Evolutionary conservation across 2,797 vertebrate species (phyloP).

Genomic region (Mus minutoides): DNA sequence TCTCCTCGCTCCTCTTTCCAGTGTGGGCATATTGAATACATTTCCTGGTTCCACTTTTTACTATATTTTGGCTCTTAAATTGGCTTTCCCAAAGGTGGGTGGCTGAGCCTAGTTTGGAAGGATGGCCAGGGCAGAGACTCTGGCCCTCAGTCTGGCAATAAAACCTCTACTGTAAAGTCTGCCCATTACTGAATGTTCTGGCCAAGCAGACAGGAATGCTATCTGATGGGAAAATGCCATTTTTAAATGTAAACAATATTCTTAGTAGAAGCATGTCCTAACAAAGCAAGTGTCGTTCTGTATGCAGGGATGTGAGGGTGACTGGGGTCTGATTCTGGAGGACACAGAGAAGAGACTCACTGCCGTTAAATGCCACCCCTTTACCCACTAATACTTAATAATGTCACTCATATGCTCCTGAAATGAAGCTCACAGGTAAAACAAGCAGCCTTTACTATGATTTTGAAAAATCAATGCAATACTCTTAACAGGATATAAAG

Average conservation of each 20-base stretch:
- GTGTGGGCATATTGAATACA: neutral
- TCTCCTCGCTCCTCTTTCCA: neutral
- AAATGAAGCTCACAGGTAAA: slow-evolving; percentile 5
- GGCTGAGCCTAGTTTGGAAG: neutral
- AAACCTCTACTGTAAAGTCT: neutral
- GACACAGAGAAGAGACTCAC: neutral
- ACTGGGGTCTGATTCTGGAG: neutral
- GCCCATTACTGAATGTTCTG: slow-evolving; percentile 25
- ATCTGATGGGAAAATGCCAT: neutral
- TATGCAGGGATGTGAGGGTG: neutral
- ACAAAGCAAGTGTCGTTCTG: slow-evolving; percentile 18
- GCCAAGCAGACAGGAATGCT: slow-evolving; percentile 37
- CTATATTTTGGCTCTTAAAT: neutral
- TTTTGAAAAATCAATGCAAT: slow-evolving; percentile 1
- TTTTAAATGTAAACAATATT: neutral
- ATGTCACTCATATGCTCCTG: neutral
- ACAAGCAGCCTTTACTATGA: neutral
- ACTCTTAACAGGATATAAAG: neutral
- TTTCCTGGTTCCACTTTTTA: neutral
- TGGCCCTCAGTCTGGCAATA: neutral
- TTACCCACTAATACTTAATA: slow-evolving; percentile 1
- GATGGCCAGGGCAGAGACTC: neutral
- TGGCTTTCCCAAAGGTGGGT: neutral
- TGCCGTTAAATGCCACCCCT: neutral
- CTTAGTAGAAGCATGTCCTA: slow-evolving; percentile 34